Evolutionary conservation across 2,113 vertebrate genomes (phyloP), one percentile per base, ranked within the genome.

Genomic region (Nycticebus coucang): DNA sequence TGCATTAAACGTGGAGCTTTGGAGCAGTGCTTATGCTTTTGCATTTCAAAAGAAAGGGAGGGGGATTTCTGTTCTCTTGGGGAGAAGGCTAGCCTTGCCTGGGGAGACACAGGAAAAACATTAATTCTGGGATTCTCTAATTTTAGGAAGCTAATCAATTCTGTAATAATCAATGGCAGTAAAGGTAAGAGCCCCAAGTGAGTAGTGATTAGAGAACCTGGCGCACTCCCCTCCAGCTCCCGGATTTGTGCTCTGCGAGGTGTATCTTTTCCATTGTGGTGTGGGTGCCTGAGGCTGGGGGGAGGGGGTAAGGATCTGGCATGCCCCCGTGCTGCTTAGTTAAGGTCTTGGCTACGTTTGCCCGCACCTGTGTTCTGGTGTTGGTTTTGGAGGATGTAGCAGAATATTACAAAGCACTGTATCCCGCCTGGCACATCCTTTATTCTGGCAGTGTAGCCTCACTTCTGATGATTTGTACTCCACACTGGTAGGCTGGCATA

Each of bases 11-110:
- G 55, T 1, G 26, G 62, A 90, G 19, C 45, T 10, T 3, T 18
- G 28, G 50, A 45, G 41, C 45, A 55, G n/a, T 45, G 45, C 74
- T 21, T 41, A 7, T 26, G 24, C 77, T 74, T 64, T 93, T 95
- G 33, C 72, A 41, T 95, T 89, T 77, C 53, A 30, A 74, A 95
- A 92, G 81, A 90, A 95, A 69, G n/a, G 1, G 10, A 53, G 50
- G 60, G 8, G 2, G 22, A 35, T 22, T 62, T 53, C n/a, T 64
- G 64, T 50, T 22, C 28, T 77, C n/a, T 72, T 91, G 62, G 33
- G 50, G 41, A 18, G 57, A 64, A n/a, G 8, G 28, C 8, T 57
- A 37, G 15, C 8, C 1, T 1, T 89, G 45, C 37, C 69, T 92
- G 66, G 53, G 33, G 75, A 93, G 64, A 80, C 15, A 1, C 37